Evolutionary conservation across 2,888 invertebrate species (phyloP), one percentile per base, ranked within the genome.

Genomic region (Gandaritis pyraliata): DNA sequence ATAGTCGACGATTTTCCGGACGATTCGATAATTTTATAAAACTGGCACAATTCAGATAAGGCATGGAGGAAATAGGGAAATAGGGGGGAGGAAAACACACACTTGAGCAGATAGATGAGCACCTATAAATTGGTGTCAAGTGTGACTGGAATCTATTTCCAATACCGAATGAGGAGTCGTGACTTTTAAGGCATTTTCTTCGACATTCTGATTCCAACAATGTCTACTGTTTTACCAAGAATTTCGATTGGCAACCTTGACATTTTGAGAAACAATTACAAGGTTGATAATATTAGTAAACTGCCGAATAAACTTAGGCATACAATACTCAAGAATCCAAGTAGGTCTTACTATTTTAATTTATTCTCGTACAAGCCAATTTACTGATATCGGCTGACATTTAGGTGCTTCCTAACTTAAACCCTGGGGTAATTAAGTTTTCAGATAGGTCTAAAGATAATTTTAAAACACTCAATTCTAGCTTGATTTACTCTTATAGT

Each of bases 91-190:
- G n/a, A 56, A 61, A 47, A 60, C 45, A 60, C 8, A 49, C 50
- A 62, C 59, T 62, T 59, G 51, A 59, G 51, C 36, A 59, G 56
- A 50, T 51, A 56, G 59, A 64, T 61, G 62, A 60, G 51, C 55
- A 29, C 46, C 36, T 52, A 58, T 43, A 16, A 43, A 43, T 61
- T 58, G 36, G 55, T 61, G 63, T 58, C 63, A 63, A 63, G 58
- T 54, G 39, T n/a, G 23, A 46, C 11, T 38, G 48, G 50, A 54
- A 54, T 54, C 46, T 58, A 54, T 47, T 54, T 23, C 47, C 63
- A 47, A 58, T 52, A 58, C 3, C 41, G 23, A n/a, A n/a, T 29
- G 45, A 64, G 58, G 61, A 70, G 68, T 63, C 65, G 58, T 65
- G 61, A 64, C 60, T 56, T 36, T 11, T 45, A 18, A 30, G 39